Percentiles rank a stretch among this genome's conserved stretches.
Evolutionary conservation across 1,140 invertebrate species (phyloP).

Genomic region (Heliconius nattereri): DNA sequence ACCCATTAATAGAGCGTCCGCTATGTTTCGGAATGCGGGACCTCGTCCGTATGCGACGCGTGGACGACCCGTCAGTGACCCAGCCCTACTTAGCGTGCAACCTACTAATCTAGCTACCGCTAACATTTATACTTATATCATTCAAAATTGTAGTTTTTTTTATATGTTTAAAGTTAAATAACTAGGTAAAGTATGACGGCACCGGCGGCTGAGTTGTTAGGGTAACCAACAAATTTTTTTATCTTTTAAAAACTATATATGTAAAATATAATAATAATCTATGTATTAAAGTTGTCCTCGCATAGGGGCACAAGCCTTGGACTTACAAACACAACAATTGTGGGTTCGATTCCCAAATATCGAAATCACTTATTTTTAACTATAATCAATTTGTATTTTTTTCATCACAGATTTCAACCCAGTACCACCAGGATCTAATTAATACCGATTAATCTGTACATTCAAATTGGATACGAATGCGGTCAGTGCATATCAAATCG

Average conservation of each 20-base stretch:
- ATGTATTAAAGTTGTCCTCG: too few species aligned
- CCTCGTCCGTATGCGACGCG: conserved; percentile 47
- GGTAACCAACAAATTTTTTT: too few species aligned
- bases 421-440: not conserved
- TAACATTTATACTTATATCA: conserved; percentile 27
- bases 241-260: too few species aligned
- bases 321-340: too few species aligned
- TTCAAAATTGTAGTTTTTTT: not conserved
- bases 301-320: too few species aligned
- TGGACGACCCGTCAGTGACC: conserved; percentile 42
- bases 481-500: conserved; percentile 48
- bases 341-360: too few species aligned
- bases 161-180: not conserved
- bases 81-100: conserved; percentile 41
- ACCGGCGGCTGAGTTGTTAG: too few species aligned
- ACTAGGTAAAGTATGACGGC: not conserved
- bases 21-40: conserved; percentile 53
- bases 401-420: too few species aligned
- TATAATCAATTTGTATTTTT: not conserved
- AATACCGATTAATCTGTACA: conserved; percentile 12
- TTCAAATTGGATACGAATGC: conserved; percentile 37
- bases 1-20: conserved; percentile 51
- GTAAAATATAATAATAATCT: too few species aligned
- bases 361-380: not conserved
- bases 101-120: conserved; percentile 48